Percentiles rank a stretch among this genome's conserved stretches.
Evolutionary conservation across 2,797 vertebrate genomes (phyloP).

Genomic region (Onychomys arenicola): DNA sequence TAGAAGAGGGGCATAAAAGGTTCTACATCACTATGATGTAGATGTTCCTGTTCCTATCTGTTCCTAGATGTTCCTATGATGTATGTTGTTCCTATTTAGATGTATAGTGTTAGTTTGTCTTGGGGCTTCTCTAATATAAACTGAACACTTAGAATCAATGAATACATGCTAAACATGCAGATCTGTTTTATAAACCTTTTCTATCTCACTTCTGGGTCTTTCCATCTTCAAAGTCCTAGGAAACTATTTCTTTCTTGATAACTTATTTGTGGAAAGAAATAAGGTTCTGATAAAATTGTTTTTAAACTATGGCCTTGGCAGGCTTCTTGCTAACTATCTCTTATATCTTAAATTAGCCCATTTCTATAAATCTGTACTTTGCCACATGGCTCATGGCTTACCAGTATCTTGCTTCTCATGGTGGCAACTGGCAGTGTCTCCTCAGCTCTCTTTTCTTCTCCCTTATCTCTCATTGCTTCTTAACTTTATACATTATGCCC

Average conservation of each 20-base stretch:
- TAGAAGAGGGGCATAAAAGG: slow-evolving; percentile 43
- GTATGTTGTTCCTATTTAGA: slow-evolving; percentile 37
- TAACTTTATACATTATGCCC: background rate
- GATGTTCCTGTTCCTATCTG: no score
- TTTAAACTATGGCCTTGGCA: no score
- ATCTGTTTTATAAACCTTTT: slow-evolving; percentile 50
- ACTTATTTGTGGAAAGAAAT: slow-evolving; percentile 44
- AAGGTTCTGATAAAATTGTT: background rate
- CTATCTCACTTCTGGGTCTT: slow-evolving; percentile 65
- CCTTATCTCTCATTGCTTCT: background rate
- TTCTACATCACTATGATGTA: slow-evolving; percentile 44
- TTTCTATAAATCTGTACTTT: no score
- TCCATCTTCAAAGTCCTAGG: background rate
- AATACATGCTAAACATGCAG: slow-evolving; percentile 49
- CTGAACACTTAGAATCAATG: slow-evolving; percentile 70
- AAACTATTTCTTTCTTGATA: slow-evolving; percentile 65
- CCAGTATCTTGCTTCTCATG: no score
- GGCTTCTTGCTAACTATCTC: no score
- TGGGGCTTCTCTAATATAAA: slow-evolving; percentile 34
- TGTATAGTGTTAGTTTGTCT: slow-evolving; percentile 54
- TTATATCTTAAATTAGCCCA: no score
- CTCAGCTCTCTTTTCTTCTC: no score
- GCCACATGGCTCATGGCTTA: no score
- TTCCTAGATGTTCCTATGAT: no score
- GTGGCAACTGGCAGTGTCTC: no score